Percentiles rank a stretch among this genome's conserved stretches.
Conservation (phyloP, 2,797 vertebrate genomes). For the Macropus fuliginosus region DNA sequence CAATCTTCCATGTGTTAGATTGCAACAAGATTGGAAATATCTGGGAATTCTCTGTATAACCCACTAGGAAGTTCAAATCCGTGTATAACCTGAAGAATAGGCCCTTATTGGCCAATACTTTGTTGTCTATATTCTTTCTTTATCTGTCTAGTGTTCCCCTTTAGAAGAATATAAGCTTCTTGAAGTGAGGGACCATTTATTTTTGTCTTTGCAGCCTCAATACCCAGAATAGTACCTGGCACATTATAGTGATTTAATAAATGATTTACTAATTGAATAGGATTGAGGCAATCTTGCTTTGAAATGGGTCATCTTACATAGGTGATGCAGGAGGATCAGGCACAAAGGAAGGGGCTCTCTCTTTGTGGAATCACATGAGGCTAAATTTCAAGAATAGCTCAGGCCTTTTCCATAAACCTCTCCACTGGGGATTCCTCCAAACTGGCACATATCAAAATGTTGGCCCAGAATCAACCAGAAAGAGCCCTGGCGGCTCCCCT, state of each 20-base stretch:
- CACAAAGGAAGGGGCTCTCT: not conserved
- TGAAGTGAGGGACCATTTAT: not conserved
- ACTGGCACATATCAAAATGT: accelerated
- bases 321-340: not conserved
- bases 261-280: not conserved
- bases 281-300: not conserved
- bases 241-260: not conserved
- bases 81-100: not conserved
- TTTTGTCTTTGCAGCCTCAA: not conserved
- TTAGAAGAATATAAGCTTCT: not conserved
- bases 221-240: not conserved
- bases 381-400: not conserved
- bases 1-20: not conserved
- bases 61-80: not conserved
- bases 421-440: not conserved
- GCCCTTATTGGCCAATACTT: not conserved
- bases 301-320: not conserved
- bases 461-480: not conserved
- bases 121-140: not conserved
- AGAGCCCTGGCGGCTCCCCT: not conserved
- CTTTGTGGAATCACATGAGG: not conserved
- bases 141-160: not conserved
- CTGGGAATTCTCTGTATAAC: not conserved
- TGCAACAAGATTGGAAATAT: not conserved
- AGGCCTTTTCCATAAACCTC: not conserved